Base-by-base conservation (phyloP, 2,797 vertebrate genomes). In the Cryptoprocta ferox region DNA sequence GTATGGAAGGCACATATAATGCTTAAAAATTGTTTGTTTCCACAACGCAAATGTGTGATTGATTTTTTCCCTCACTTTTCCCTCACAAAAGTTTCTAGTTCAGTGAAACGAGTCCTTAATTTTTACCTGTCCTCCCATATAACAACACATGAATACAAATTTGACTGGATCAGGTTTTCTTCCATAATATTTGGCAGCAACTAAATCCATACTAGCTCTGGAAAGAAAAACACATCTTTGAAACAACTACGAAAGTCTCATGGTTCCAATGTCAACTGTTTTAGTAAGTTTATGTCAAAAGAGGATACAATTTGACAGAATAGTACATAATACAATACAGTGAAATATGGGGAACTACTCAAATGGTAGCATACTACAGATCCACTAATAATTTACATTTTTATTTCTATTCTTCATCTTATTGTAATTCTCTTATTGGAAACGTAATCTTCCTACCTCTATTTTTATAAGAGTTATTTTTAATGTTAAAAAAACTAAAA, bases 1-100 rank as follows among this genome's bases (percentile, higher is more conserved):
- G 5, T 19, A n/a, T 42, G 15, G 8, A 87, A 80, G 16, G 50
- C 87, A 90, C 11, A 82, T 13, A 30, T 94, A 85, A 32, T 18
- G 37, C 56, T 89, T 68, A 76, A 82, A 88, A 85, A 95, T 59
- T 91, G 16, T 42, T 45, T 70, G 39, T 39, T 94, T 92, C 28
- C 28, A 84, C 10, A 76, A 48, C 71, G 16, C 21, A 94, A 87
- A 95, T n/a, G 37, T 28, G 5, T 53, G 61, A 73, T 82, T 88
- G 53, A 95, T 91, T 96, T 85, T 89, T 59, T 86, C 30, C 35
- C 13, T 88, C 21, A 48, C 7, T 37, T 65, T 53, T 86, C 14
- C 30, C 59, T 85, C 75, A 94, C 18, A 63, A 68, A 91, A 81
- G n/a, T 91, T 92, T 96, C 76, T 92, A 89, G 66, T 89, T 84